Base-by-base conservation (phyloP, 2,113 vertebrate species). In the Microtus ochrogaster region DNA sequence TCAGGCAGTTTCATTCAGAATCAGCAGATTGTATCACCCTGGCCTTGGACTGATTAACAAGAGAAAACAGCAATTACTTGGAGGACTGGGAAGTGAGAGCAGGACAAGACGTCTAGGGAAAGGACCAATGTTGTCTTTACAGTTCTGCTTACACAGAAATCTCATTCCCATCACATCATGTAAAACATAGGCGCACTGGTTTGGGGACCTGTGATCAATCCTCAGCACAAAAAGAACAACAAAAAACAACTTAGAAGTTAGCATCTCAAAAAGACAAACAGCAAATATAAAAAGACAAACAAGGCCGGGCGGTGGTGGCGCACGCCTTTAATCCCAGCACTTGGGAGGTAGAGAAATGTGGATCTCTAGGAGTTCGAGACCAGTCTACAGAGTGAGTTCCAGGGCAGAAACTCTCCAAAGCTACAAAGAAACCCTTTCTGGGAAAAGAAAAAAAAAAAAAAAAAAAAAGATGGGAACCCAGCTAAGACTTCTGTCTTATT, bases 111-210 rank as follows among this genome's bases (percentile, higher is more conserved):
- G 30, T 73, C 26, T 81, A 4, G 24, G 26, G 5, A 39, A 22
- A 79, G 26, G n/a, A 58, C 12, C 16, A 66, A 73, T 52, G 36
- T 7, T 52, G 26, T 28, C 82, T 94, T 94, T 78, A 84, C 19
- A 92, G 61, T 47, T 89, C 47, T 93, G 47, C 79, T 93, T 73
- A 89, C 77, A 47, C 74, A 89, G 49, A 81, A 96, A 70, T 28
- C 33, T 84, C 21, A 28, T 26, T 83, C n/a, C 8, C 65, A 63
- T 4, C 89, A 36, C 47, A 86, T 61, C 44, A 86, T 1, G 55
- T 5, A 83, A 30, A 55, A 77, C 52, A 58, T 49, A 63, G 65
- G 33, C 88, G 89, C 7, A 39, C 28, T 41, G 39, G 82, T 39
- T 65, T 39, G 28, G 58, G 12, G 61, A 8, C 13, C 13, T 65